Evolutionary conservation across 2,113 vertebrate species (phyloP), one percentile per base, ranked within the genome.

Genomic region (Scomber colias): DNA sequence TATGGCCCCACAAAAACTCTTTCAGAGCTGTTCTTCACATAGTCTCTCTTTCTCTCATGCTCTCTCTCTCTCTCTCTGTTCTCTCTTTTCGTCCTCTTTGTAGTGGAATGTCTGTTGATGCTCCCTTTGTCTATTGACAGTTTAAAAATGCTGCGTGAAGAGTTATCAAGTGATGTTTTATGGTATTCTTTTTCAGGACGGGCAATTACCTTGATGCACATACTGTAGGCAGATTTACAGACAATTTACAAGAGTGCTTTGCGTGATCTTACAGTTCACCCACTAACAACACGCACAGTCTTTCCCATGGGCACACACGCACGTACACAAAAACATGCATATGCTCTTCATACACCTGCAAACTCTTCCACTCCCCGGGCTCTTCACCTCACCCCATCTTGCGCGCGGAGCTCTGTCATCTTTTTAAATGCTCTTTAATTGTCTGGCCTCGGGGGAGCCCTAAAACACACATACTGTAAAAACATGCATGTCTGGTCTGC

Each of bases 341-440:
- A 73, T 63, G 40, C 64, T 75, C 67, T 57, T 71, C 57, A 80
- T 88, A 72, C 88, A 91, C 91, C 91, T 91, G 86, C 82, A 79
- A 84, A 77, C 75, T 46, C 65, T 55, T 76, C 80, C 81, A 85
- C 75, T 83, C 71, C 67, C 51, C 49, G 21, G 21, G 59, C 55
- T 70, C 78, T 70, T 79, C 48, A 31, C 85, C 82, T 79, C 77
- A 71, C 71, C 61, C 60, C 40, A 73, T 74, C 64, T 81, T 69
- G 67, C 9, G 16, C 21, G 8, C 69, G 10, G 65, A 80, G 75
- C 72, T 86, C 89, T 90, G 88, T 92, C 89, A 91, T 92, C 83
- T 90, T 86, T 89, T 93, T 86, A 91, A 92, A 92, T 83, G 59
- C 75, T 87, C 65, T 86, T 92, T 93, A 89, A 92, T 91, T 91